Percentiles rank a stretch among this genome's conserved stretches.
phyloP scores from a whole-genome alignment of 2,797 vertebrate species.

The Poecilia picta region DNA sequence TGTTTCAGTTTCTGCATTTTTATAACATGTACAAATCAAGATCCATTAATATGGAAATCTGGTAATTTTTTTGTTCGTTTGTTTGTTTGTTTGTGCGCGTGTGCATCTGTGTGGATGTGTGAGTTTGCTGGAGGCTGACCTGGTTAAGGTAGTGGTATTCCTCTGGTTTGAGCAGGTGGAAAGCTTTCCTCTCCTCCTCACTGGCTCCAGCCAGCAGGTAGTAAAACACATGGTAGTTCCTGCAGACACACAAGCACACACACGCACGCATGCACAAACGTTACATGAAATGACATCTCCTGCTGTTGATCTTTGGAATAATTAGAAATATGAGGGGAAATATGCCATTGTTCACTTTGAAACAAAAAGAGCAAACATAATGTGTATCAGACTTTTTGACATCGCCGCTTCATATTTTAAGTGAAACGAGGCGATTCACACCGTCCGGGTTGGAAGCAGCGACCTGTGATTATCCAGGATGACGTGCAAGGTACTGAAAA shows the following conservation, averaged over 20 bases:
- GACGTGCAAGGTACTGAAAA: constrained; percentile 21
- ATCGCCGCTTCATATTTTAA: constrained; percentile 3
- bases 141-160: constrained; percentile 95
- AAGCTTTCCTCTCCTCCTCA: constrained; percentile 88
- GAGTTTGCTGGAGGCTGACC: constrained; percentile 67
- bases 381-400: background rate
- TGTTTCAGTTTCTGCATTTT: constrained; percentile 1
- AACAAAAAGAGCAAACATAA: background rate
- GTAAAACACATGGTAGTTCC: constrained; percentile 88
- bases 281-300: background rate
- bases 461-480: constrained; percentile 40
- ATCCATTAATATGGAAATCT: background rate
- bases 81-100: no score
- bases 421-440: constrained; percentile 34
- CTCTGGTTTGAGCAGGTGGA: constrained; percentile 90
- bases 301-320: background rate
- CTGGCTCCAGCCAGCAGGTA: constrained; percentile 89
- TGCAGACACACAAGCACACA: constrained; percentile 48
- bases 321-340: constrained; percentile 2
- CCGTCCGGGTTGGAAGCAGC: constrained; percentile 16
- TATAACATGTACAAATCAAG: background rate
- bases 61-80: background rate
- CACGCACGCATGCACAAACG: no score
- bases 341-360: background rate
- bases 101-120: background rate